Evolutionary conservation across 2,797 vertebrate genomes (phyloP), one percentile per base, ranked within the genome.

Genomic region (Sylvia borin): DNA sequence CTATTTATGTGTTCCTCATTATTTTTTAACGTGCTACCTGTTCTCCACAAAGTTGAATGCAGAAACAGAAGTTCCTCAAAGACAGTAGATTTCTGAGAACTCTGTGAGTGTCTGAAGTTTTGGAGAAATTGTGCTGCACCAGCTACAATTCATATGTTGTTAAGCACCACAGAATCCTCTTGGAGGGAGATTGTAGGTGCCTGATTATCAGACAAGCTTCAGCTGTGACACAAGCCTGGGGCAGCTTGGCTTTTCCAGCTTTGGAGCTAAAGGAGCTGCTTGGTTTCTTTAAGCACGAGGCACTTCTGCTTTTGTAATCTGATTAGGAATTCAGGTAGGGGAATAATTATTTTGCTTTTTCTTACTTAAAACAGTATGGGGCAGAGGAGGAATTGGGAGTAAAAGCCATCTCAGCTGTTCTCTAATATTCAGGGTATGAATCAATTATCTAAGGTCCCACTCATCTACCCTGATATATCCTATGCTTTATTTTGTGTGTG

Each of bases 391-490:
- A 85, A 22, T 13, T 17, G 40, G 42, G 32, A 74, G 14, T 29
- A 27, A 79, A 73, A 82, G 8, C 11, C 6, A 9, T 60, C 26
- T 91, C 48, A 92, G 74, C 55, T 87, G 60, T 91, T 43, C 20
- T 67, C 4, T 84, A 10, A 42, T 77, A 57, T 67, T 66, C 26
- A 21, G 48, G 47, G 1, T 76, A 10, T 24, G 34, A 67, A 79
- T 85, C 61, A 57, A 24, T 84, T 94, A 25, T 29, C 18, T 47
- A 32, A 73, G 31, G 42, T 84, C 43, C 25, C 36, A 50, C 38
- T 82, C 18, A 32, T 58, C 26, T 93, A 3, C 20, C 10, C 27
- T 1, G 1, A 3, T 38, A 26, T 3, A 34, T 14, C 2, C 1
- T 24, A 5, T 1, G 4, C 48, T 84, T 90, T 43, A 26, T 62